Evolutionary conservation across 1,140 invertebrate genomes (phyloP).

Genomic region (Zaprionus ghesquierei): DNA sequence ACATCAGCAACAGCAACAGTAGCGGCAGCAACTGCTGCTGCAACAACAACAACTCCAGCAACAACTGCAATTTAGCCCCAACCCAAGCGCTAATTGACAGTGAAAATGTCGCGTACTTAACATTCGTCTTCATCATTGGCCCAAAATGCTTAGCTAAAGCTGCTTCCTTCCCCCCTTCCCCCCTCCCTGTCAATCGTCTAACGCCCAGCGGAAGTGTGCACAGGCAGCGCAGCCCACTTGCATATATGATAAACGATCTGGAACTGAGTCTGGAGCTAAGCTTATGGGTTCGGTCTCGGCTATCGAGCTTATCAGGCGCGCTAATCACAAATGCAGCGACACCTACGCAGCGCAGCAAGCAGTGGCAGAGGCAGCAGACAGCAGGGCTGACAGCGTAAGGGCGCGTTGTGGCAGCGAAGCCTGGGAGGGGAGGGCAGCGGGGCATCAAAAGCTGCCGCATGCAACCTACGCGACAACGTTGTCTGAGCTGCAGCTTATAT

Average conservation of each 20-base stretch:
- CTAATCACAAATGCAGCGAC: slow-evolving; percentile 39
- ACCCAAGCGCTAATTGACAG: slow-evolving; percentile 67
- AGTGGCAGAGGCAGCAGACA: background rate
- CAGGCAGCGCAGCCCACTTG: slow-evolving; percentile 36
- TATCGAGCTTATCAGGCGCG: slow-evolving; percentile 28
- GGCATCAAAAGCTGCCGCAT: slow-evolving; percentile 62
- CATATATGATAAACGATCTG: slow-evolving; percentile 39
- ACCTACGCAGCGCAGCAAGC: slow-evolving; percentile 29
- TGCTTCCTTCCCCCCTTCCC: no score
- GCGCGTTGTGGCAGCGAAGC: background rate
- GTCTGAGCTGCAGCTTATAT: slow-evolving; percentile 28
- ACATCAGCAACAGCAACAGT: slow-evolving; percentile 42
- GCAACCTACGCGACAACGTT: slow-evolving; percentile 46
- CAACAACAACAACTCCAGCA: slow-evolving; percentile 36
- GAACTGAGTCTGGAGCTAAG: slow-evolving; percentile 16
- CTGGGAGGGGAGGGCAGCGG: slow-evolving; percentile 27
- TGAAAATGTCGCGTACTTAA: slow-evolving; percentile 75
- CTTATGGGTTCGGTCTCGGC: background rate
- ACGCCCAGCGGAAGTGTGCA: slow-evolving; percentile 28
- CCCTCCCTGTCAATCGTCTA: slow-evolving; percentile 1
- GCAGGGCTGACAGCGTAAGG: slow-evolving; percentile 1
- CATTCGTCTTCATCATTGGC: slow-evolving; percentile 71
- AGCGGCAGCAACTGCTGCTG: slow-evolving; percentile 14
- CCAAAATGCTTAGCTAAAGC: slow-evolving; percentile 24
- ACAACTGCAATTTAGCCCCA: slow-evolving; percentile 39